Base-by-base conservation (phyloP, 2,113 vertebrate species). In the Clarias gariepinus region DNA sequence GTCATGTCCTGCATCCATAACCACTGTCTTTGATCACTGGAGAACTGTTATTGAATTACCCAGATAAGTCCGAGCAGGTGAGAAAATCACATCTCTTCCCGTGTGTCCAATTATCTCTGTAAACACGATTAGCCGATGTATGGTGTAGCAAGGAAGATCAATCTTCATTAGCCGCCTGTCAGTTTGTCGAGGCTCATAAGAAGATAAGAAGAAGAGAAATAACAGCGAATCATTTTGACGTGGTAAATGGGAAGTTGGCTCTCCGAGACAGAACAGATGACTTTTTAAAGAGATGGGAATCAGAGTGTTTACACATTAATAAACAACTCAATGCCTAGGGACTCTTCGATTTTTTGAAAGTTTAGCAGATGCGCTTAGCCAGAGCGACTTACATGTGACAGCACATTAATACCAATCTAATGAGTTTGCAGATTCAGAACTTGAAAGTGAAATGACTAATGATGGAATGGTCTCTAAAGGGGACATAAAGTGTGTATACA, bases 151-250 rank as follows among this genome's bases (percentile, higher is more conserved):
- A 79, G 47, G 87, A 91, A 90, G 84, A 91, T 90, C 91, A 90
- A 78, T 93, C 92, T 90, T 92, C 91, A 92, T 93, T 91, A 93
- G 89, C 87, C 87, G 89, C 90, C 91, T 91, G 91, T 94, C 92
- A 60, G 90, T 86, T 82, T 73, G 73, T 89, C 91, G 90, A 87
- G 23, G 71, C 30, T 25, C 53, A 83, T 89, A 88, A 47, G 82
- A 86, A 71, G 47, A 82, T 41, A 30, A 86, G 58, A 85, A 83
- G 73, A 86, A 89, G 81, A 84, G 88, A 81, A 58, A 71, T 77
- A 84, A 68, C 89, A 60, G 83, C 71, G 73, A 85, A 85, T 74
- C 86, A 41, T 81, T 88, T 83, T 81, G 80, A 88, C 80, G 18
- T 55, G 6, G 10, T 71, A 73, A 60, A 73, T 23, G 28, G 30